Percentiles rank a stretch among this genome's conserved stretches.
phyloP scores from a whole-genome alignment of 2,113 vertebrate genomes.

The Sus scrofa region DNA sequence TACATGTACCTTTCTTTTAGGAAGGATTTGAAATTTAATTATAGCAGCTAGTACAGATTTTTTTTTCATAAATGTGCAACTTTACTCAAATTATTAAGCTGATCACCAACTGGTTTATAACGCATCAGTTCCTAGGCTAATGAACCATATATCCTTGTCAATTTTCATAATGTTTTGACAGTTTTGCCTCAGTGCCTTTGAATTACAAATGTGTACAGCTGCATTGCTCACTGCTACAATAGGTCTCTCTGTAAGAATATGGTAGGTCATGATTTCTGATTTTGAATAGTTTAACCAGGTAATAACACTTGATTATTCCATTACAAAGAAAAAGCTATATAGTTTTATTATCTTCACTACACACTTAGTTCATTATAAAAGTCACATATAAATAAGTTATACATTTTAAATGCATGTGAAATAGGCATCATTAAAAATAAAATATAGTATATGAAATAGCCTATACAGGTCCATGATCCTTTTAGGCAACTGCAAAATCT shows the following conservation, averaged over 20 bases:
- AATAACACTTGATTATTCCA: slow-evolving; percentile 69
- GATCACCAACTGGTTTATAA: slow-evolving; percentile 84
- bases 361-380: slow-evolving; percentile 24
- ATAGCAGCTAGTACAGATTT: slow-evolving; percentile 18
- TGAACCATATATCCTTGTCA: slow-evolving; percentile 85
- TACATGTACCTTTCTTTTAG: slow-evolving; percentile 54
- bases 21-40: slow-evolving; percentile 81
- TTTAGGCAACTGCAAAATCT: background rate
- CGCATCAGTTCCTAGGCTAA: slow-evolving; percentile 86
- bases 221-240: slow-evolving; percentile 72
- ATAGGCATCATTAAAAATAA: slow-evolving; percentile 71
- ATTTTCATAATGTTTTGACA: slow-evolving; percentile 87
- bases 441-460: background rate
- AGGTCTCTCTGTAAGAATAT: slow-evolving; percentile 78
- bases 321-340: slow-evolving; percentile 23
- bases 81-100: slow-evolving; percentile 86
- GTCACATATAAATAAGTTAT: slow-evolving; percentile 55
- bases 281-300: slow-evolving; percentile 83
- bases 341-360: slow-evolving; percentile 64
- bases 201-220: slow-evolving; percentile 84
- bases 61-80: slow-evolving; percentile 79
- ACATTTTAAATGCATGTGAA: slow-evolving; percentile 67
- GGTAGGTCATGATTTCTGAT: slow-evolving; percentile 80
- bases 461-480: background rate
- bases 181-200: slow-evolving; percentile 86